Base-by-base conservation (phyloP, 2,888 invertebrate genomes). In the Carabus problematicus region DNA sequence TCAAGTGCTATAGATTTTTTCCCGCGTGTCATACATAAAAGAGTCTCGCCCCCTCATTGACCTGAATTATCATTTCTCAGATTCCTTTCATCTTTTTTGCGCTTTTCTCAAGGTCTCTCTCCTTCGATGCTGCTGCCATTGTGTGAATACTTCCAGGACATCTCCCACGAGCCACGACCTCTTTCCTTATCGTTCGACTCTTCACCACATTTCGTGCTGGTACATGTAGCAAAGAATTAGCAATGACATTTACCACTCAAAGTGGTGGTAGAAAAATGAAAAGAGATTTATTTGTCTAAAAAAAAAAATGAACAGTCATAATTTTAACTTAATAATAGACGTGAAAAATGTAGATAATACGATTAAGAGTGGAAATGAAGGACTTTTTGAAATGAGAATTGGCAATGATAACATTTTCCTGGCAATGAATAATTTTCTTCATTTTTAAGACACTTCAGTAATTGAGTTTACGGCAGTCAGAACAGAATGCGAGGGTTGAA, bases 31-130 rank as follows among this genome's bases (percentile, higher is more conserved):
- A 58, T 58, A 41, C 40, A 58, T 58, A 58, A 58, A 58, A 40
- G 58, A 58, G 16, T n/a, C n/a, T n/a, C n/a, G 8, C 41, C 19
- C 19, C n/a, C 41, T 39, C 58, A 58, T 58, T 58, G 58, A 58
- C 58, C 58, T 40, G 41, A 9, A 58, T 58, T 58, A 58, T 58
- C 58, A 40, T 18, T 55, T 11, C 29, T 55, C 55, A 8, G 18
- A 11, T 40, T 1, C 41, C 58, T 58, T 58, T 58, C 58, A 58
- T 58, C 40, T 45, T 45, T 56, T 58, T 18, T 29, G 29, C 58
- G 3, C 29, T 29, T 29, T 29, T 58, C 14, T n/a, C 40, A 58
- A 58, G 58, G 58, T 41, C 14, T 1, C 14, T 1, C 29, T 29
- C 29, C 29, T 3, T 29, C 29, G 29, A 29, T 29, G 29, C 29